Conservation (phyloP, 2,113 vertebrate genomes). For the Gallinago undulata region DNA sequence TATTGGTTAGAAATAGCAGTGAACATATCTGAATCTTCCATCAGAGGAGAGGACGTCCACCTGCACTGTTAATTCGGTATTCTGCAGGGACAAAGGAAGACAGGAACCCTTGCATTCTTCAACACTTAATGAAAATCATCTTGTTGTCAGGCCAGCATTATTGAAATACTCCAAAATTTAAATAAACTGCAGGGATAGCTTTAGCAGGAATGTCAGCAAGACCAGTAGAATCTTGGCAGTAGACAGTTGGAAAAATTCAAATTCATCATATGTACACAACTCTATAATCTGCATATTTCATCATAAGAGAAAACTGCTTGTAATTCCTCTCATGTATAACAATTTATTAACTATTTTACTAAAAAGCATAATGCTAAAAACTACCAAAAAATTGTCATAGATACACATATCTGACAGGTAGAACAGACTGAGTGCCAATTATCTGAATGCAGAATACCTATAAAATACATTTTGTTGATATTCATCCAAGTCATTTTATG, state of each 20-base stretch:
- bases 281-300: background rate
- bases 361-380: background rate
- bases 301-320: background rate
- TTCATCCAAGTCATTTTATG: background rate
- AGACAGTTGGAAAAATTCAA: background rate
- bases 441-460: background rate
- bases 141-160: background rate
- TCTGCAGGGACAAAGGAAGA: background rate
- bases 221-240: background rate
- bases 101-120: background rate
- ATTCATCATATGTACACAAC: background rate
- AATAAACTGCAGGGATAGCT: background rate
- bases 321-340: background rate
- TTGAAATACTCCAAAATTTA: background rate
- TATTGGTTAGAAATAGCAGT: background rate
- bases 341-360: background rate
- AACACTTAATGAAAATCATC: background rate
- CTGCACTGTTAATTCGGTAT: background rate
- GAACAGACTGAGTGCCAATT: background rate
- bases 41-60: background rate
- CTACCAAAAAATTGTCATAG: background rate
- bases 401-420: background rate
- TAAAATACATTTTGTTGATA: background rate
- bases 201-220: slow-evolving; percentile 35
- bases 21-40: background rate